A percentile compares a stretch with the other conserved stretches of the same genome.
Evolutionary conservation across 2,113 vertebrate species (phyloP).

Genomic region (Fulica atra): DNA sequence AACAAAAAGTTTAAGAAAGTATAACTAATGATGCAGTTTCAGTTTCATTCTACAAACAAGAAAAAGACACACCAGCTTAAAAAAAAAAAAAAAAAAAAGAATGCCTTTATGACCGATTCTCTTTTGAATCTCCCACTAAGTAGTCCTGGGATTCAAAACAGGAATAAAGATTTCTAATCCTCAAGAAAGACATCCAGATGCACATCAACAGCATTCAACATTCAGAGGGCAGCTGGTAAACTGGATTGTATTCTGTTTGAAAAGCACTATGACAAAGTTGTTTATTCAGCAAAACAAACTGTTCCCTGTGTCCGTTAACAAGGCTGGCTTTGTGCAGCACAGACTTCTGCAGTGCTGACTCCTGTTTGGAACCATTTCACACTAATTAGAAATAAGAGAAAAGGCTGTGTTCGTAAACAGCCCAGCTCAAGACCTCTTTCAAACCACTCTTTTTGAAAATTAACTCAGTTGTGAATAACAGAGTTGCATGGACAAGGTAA

Average conservation of each 20-base stretch:
- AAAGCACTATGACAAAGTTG: conserved; percentile 72
- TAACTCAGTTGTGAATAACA: conserved; percentile 74
- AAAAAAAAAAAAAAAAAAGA: neutral
- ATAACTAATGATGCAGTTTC: neutral
- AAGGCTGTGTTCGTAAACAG: conserved; percentile 67
- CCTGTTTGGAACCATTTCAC: conserved; percentile 75
- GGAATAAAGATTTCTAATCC: conserved; percentile 51
- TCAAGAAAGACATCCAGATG: conserved; percentile 58
- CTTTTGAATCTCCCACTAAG: neutral
- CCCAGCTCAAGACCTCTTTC: conserved; percentile 53
- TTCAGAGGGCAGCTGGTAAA: conserved; percentile 65
- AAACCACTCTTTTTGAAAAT: conserved; percentile 71
- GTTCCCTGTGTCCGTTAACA: conserved; percentile 76
- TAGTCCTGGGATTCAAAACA: neutral
- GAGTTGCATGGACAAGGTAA: conserved; percentile 49
- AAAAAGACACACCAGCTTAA: neutral
- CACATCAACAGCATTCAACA: conserved; percentile 55
- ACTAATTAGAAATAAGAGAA: conserved; percentile 82
- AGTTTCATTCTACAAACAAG: neutral
- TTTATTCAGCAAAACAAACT: conserved; percentile 78
- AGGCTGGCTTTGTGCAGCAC: conserved; percentile 69
- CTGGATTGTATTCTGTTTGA: conserved; percentile 64
- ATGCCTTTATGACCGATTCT: neutral
- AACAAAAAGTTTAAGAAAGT: neutral
- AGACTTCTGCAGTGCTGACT: conserved; percentile 67